Conservation (phyloP, 2,888 invertebrate species). For the Thyatira batis region DNA sequence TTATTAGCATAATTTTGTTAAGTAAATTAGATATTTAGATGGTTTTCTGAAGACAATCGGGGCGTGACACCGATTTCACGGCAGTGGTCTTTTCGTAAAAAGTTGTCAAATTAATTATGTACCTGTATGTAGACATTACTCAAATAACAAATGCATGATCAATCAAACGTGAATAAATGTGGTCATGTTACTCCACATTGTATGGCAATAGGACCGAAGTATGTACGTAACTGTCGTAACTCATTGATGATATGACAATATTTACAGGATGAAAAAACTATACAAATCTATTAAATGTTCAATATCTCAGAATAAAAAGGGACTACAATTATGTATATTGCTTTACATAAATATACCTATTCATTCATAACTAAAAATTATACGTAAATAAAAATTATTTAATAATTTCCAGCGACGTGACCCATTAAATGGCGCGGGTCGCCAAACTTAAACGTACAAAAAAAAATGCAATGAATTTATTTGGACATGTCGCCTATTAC, state of each 20-base stretch:
- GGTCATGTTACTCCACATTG: background rate
- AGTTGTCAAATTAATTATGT: background rate
- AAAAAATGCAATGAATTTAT: conserved; percentile 17
- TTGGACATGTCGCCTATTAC: conserved; percentile 25
- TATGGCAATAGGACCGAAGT: background rate
- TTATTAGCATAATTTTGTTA: background rate
- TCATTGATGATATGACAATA: background rate
- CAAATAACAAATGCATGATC: background rate
- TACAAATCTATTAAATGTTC: no score
- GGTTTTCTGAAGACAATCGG: conserved; percentile 34
- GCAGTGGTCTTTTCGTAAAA: conserved; percentile 4
- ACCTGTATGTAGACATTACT: background rate
- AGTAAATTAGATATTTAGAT: conserved; percentile 4
- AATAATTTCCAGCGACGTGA: background rate
- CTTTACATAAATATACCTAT: background rate
- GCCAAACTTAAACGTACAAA: background rate
- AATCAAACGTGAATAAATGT: background rate
- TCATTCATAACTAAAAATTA: background rate
- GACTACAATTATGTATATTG: no score
- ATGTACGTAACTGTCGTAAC: background rate
- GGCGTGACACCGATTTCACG: conserved; percentile 42
- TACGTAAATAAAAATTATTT: background rate
- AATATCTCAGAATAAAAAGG: no score
- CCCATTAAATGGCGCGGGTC: background rate
- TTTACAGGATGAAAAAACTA: no score